Evolutionary conservation across 2,113 vertebrate species (phyloP).

Genomic region (Manacus vitellinus): DNA sequence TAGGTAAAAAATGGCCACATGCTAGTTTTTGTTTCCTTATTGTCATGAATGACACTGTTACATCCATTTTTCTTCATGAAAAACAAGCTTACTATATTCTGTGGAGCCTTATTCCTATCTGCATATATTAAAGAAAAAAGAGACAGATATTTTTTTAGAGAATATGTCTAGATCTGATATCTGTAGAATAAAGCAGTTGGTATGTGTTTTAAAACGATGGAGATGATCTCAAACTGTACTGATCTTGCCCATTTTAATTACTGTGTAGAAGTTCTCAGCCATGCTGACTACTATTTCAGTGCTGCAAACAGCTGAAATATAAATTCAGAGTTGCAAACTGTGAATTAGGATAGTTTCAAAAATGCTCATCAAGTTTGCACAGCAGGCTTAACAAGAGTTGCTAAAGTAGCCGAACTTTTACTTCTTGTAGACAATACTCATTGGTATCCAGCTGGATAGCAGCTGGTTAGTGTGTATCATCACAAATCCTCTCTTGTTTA

Average conservation of each 20-base stretch:
- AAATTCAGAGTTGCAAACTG: background rate
- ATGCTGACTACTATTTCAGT: background rate
- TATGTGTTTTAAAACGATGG: background rate
- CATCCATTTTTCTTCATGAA: background rate
- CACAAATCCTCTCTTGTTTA: background rate
- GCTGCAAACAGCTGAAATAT: background rate
- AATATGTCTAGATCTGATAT: background rate
- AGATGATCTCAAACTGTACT: background rate
- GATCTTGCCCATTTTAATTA: background rate
- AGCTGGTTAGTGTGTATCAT: background rate
- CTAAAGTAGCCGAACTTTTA: background rate
- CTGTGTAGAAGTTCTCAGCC: background rate
- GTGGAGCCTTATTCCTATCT: background rate
- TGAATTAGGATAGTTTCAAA: background rate
- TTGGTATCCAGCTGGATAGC: background rate
- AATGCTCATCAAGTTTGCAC: background rate
- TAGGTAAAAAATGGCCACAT: background rate
- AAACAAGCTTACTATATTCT: background rate
- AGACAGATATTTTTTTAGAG: background rate
- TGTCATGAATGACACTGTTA: background rate
- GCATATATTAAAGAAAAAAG: background rate
- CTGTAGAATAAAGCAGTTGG: background rate
- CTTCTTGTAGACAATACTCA: background rate
- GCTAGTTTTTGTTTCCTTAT: background rate
- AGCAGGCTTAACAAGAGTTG: background rate